Base-by-base conservation (phyloP, 1,140 invertebrate species). In the Drosophila arizonae region DNA sequence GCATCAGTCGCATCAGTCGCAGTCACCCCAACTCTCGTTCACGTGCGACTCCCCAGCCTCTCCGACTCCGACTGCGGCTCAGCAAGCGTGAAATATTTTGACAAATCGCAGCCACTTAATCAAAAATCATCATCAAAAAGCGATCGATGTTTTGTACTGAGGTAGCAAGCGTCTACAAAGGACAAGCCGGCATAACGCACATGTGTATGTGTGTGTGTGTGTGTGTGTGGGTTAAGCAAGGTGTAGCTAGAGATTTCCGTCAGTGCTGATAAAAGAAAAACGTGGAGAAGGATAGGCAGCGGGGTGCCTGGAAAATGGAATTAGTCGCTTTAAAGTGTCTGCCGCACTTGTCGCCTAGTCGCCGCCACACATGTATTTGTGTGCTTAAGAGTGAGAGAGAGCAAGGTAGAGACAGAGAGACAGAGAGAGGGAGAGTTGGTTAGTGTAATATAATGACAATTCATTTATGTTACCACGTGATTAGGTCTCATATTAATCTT, bases 21-120 rank as follows among this genome's bases (percentile, higher is more conserved):
- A 15, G 51, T 46, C 48, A 65, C 67, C 56, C 74, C 80, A 68
- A 33, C 75, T 48, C 57, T 50, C 39, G 63, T 72, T 87, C 82
- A 87, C 82, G 82, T 87, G 82, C 82, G 84, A 30, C 15, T 48
- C 43, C 43, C 17, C 21, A 2, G 15, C 17, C n/a, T 6, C n/a
- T 10, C 2, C 15, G 11, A 10, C 70, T 65, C 36, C 62, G 24
- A 39, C 45, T 24, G 17, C 13, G 30, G 63, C 45, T 52, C 61
- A 52, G 76, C 61, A 62, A 76, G 82, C 82, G 80, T 90, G 72
- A 90, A 90, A 88, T 90, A 90, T 90, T 90, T 90, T 90, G 88
- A 90, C 88, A 88, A 90, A 90, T 90, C 78, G 78, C 78, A 81
- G 82, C 62, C 88, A 90, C 88, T 90, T 90, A 90, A 90, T 90